A percentile compares a stretch with the other conserved stretches of the same genome.
Evolutionary conservation across 2,888 invertebrate species (phyloP).

Genomic region (Busseola fusca): DNA sequence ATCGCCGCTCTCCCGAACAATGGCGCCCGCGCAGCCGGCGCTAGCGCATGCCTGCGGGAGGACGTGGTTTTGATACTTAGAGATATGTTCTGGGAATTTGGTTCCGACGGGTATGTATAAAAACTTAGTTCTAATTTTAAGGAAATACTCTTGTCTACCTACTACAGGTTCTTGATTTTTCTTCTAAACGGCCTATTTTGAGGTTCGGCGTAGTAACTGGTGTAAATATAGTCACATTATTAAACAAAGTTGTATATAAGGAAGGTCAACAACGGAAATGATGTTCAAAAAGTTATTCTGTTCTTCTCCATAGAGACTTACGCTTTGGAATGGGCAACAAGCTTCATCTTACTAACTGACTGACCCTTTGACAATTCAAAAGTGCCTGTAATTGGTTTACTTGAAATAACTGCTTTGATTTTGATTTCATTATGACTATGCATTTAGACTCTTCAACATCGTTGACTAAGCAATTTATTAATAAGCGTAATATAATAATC

Average conservation of each 20-base stretch:
- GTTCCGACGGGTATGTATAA: neutral
- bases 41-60: slow-evolving; percentile 68
- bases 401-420: too few species aligned
- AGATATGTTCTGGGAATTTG: neutral
- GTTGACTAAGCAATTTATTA: neutral
- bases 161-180: neutral
- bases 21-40: slow-evolving; percentile 78
- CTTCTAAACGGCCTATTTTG: neutral
- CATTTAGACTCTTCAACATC: neutral
- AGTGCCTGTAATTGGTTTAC: too few species aligned
- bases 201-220: too few species aligned
- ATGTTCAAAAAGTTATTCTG: neutral
- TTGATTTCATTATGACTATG: too few species aligned
- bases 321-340: too few species aligned
- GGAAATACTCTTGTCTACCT: neutral
- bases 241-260: neutral
- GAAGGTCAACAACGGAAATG: neutral
- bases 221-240: too few species aligned
- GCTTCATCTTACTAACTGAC: too few species aligned
- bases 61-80: slow-evolving; percentile 71
- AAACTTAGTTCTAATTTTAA: neutral
- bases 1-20: slow-evolving; percentile 74
- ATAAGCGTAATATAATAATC: neutral
- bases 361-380: too few species aligned
- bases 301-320: too few species aligned